phyloP scores from a whole-genome alignment of 2,797 vertebrate genomes.

The Typhlichthys subterraneus region DNA sequence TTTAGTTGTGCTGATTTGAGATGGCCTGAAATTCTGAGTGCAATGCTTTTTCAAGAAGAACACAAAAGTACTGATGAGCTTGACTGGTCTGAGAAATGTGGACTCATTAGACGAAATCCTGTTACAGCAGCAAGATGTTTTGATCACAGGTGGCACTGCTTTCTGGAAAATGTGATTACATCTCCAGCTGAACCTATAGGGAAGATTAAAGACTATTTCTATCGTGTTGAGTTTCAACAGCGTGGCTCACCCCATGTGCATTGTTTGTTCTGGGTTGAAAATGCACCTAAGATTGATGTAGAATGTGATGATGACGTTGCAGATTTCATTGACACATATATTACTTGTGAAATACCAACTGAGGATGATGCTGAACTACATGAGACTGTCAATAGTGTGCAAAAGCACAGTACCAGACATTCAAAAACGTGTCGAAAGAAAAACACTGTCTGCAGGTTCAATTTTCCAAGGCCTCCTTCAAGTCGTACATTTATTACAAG shows the following conservation, averaged over 20 bases:
- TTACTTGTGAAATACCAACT: slow-evolving; percentile 24
- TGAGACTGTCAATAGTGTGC: slow-evolving; percentile 20
- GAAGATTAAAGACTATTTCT: slow-evolving; percentile 11
- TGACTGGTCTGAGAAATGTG: slow-evolving; percentile 17
- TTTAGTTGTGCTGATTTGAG: slow-evolving; percentile 12
- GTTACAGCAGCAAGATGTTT: slow-evolving; percentile 23
- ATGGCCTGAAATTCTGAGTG: slow-evolving; percentile 16
- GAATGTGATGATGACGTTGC: background rate
- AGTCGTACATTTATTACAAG: slow-evolving; percentile 19
- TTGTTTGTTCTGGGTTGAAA: slow-evolving; percentile 16
- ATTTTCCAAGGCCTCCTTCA: slow-evolving; percentile 20
- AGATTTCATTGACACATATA: slow-evolving; percentile 13
- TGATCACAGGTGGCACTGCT: slow-evolving; percentile 17
- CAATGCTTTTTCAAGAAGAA: background rate
- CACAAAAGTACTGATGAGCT: background rate
- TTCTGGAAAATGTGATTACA: slow-evolving; percentile 8
- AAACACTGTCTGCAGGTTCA: slow-evolving; percentile 16
- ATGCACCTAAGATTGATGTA: slow-evolving; percentile 2
- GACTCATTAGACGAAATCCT: background rate
- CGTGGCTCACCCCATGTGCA: slow-evolving; percentile 11
- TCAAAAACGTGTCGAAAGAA: slow-evolving; percentile 29
- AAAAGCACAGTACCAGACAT: slow-evolving; percentile 24
- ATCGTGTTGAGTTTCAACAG: slow-evolving; percentile 15
- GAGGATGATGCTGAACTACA: slow-evolving; percentile 12
- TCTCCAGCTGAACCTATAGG: slow-evolving; percentile 17